These are phyloP conservation scores for Caenorhabditis sp. DNA, from an alignment of 2,888 invertebrate species.

Conservation along the genomic window DNA sequence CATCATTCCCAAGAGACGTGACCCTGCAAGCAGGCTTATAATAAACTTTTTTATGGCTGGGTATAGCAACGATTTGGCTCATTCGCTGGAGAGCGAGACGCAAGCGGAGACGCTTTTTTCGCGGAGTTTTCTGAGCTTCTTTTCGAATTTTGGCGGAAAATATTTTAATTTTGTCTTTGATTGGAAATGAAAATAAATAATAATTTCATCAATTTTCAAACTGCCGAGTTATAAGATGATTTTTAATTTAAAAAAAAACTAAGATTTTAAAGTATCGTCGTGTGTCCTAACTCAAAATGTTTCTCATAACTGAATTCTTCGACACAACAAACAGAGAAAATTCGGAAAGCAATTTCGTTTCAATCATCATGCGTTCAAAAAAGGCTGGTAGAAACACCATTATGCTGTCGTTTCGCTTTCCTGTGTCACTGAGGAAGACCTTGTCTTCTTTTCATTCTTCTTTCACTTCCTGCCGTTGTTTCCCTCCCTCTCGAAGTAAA, in stretches of 20 bases:
- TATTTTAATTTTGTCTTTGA: too few relatives aligned
- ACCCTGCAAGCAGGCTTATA: constrained; percentile 33
- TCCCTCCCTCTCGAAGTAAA: constrained; percentile 45
- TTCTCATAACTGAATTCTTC: too few relatives aligned
- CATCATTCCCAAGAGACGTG: constrained; percentile 40
- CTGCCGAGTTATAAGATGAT: too few relatives aligned
- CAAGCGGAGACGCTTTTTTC: constrained; percentile 15
- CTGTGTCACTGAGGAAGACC: constrained; percentile 33
- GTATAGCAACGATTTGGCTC: constrained; percentile 42
- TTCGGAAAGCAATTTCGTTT: not conserved
- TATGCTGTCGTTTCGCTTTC: constrained; percentile 43
- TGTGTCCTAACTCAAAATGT: too few relatives aligned
- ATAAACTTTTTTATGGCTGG: constrained; percentile 51
- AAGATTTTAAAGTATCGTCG: too few relatives aligned
- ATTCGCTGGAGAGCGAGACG: constrained; percentile 13
- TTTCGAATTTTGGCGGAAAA: not conserved
- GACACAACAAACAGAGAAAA: not conserved
- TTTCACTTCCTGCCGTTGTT: constrained; percentile 46
- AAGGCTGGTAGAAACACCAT: constrained; percentile 10
- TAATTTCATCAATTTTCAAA: too few relatives aligned
- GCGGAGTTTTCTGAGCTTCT: constrained; percentile 29
- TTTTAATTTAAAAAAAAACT: too few relatives aligned
- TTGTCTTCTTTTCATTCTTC: constrained; percentile 47
- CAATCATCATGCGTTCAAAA: too few relatives aligned
- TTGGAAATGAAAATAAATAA: too few relatives aligned